Evolutionary conservation across 2,888 invertebrate species (phyloP), one percentile per base, ranked within the genome.

Genomic region (Cantharis lateralis): DNA sequence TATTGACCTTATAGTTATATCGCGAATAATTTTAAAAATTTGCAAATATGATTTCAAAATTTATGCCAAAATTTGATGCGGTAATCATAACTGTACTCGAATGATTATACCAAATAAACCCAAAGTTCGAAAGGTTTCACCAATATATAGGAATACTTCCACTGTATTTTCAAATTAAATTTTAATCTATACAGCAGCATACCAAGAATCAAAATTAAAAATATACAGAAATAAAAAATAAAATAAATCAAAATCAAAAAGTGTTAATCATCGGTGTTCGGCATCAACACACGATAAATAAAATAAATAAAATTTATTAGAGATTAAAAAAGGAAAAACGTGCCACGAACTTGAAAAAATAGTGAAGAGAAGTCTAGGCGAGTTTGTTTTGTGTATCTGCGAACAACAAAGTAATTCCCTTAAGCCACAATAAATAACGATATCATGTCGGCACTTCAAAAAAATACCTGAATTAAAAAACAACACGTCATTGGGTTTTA

Each of bases 341-440:
- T 48, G 48, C 48, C 48, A n/a, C 2, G 48, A 48, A 48, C 48
- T 48, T n/a, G 48, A 48, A 48, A 48, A 48, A 48, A 48, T 48
- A 48, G 48, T 48, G 48, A 48, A 48, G 48, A 48, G 48, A 48
- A 48, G 48, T 48, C 48, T 48, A 48, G 48, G 48, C 48, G 48
- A 48, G 48, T n/a, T 48, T 48, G 48, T 48, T 48, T 48, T n/a
- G 48, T 48, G 48, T 48, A 48, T 48, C 48, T 48, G 48, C 48
- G 48, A 48, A 48, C n/a, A 48, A 48, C 48, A n/a, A 48, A 48
- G 48, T 20, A 66, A 66, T 66, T 16, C 64, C 64, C 64, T 20
- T 66, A 66, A 66, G 64, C 64, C 16, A 24, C 24, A 66, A 66
- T 66, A 66, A 66, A 66, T 66, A 66, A 66, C n/a, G 64, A 66